Evolutionary conservation across 2,113 vertebrate genomes (phyloP), one percentile per base, ranked within the genome.

Genomic region (Catagonus wagneri): DNA sequence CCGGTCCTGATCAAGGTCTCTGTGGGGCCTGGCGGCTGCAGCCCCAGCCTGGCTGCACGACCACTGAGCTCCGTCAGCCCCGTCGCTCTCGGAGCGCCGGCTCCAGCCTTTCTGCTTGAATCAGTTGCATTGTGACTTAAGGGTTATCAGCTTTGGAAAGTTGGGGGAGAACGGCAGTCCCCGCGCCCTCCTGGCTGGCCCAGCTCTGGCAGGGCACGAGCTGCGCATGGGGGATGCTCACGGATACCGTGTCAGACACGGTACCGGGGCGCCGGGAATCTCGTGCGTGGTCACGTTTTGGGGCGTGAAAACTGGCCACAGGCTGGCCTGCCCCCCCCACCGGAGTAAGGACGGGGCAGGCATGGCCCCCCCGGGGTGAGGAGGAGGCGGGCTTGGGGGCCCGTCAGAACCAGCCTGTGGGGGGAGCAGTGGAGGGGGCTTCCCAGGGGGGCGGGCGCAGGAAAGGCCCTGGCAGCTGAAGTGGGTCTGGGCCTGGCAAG

Each of bases 91-190:
- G 27, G 78, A 54, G n/a, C 76, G 1, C 6, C n/a, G 10, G 6
- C 58, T 65, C 32, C 20, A 2, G 83, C 23, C 22, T 44, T 74
- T 36, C 32, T 66, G n/a, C 39, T 36, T 4, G 23, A 10, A 6
- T n/a, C 12, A 29, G 14, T 3, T 14, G n/a, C 7, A 25, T 0
- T 1, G 0, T 9, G 14, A 22, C 2, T 4, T 15, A 11, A 6
- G 19, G 56, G 29, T n/a, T 52, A 19, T 36, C 3, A 0, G 4
- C 25, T 58, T 34, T 52, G 63, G 65, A 29, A 68, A 63, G 58
- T n/a, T 61, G 9, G 34, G 1, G 15, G 74, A n/a, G 65, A 50
- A 2, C 19, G 58, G 2, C 29, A 16, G 4, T 27, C 2, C 0
- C 32, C n/a, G 22, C 7, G 2, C 60, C 13, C 10, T 19, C 14